Evolutionary conservation across 2,888 invertebrate species (phyloP), one percentile per base, ranked within the genome.

Genomic region (Hemistola chrysoprasaria): DNA sequence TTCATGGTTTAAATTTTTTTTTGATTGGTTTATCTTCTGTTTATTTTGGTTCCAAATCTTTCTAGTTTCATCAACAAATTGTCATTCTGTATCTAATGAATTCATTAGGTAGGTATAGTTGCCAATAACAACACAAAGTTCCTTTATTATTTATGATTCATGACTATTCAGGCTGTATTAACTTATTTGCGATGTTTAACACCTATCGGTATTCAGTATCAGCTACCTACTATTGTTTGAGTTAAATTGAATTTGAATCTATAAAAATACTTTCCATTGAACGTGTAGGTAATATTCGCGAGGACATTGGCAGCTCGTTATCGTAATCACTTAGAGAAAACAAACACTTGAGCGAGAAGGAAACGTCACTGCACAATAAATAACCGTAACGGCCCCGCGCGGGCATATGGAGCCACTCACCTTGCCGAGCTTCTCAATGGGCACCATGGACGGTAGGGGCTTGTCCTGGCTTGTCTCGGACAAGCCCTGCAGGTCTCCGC

Each of bases 381-480:
- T 33, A 41, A 50, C 44, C 40, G 45, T 52, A 47, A 53, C 59
- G 55, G 56, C 53, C 47, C 41, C 48, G 44, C 35, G 56, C 41
- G 24, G 8, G 20, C 23, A 8, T 23, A 20, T 11, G 11, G 24
- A 22, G 22, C 33, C 11, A 53, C 69, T 75, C 74, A 94, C 94
- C 91, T 95, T 94, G 48, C 93, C 92, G 32, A 95, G 86, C 78
- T 93, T 94, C 69, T 95, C 95, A 33, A 95, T 90, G 7, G 95
- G 94, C 53, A 93, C 86, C 71, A 95, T 89, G 37, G 93, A 92
- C 16, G 91, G 90, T 44, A 90, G 88, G 1, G 76, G 60, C 43
- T 67, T 65, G 22, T 83, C 84, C 33, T 57, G 55, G 60, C 90
- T 91, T n/a, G n/a, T n/a, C 57, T 92, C 92, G 33, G 91, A 90